Evolutionary conservation across 2,113 vertebrate species (phyloP).

Genomic region (Leiothrix lutea): DNA sequence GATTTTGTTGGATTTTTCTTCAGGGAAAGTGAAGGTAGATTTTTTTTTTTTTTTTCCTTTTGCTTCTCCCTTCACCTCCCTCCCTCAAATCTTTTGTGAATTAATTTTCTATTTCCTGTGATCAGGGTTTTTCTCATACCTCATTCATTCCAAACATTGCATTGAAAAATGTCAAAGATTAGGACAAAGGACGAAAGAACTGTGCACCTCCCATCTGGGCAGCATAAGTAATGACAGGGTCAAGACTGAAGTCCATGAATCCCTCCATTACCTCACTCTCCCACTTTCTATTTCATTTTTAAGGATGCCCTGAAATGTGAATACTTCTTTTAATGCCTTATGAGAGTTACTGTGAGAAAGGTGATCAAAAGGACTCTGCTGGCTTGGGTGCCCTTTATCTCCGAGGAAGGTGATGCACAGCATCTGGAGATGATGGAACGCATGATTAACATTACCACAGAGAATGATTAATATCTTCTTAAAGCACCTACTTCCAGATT

Average conservation of each 20-base stretch:
- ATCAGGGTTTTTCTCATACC: conserved; percentile 14
- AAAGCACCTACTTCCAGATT: conserved; percentile 99
- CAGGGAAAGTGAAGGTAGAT: not conserved
- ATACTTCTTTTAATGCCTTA: conserved; percentile 60
- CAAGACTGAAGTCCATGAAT: conserved; percentile 56
- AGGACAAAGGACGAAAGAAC: conserved; percentile 16
- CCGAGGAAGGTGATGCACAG: conserved; percentile 95
- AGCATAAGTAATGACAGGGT: conserved; percentile 48
- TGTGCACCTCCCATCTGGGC: conserved; percentile 19
- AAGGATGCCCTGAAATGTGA: conserved; percentile 50
- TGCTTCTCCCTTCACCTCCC: not conserved
- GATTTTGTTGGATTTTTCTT: conserved; percentile 34
- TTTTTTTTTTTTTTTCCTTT: not conserved
- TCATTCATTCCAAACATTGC: conserved; percentile 42
- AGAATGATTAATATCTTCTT: conserved; percentile 99
- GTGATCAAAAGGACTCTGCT: conserved; percentile 90
- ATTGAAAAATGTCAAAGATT: conserved; percentile 46
- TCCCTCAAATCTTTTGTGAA: conserved; percentile 17
- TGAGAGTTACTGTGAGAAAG: conserved; percentile 66
- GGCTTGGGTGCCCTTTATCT: conserved; percentile 95
- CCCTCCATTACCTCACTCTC: conserved; percentile 48
- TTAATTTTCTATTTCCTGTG: conserved; percentile 43
- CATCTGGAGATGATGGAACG: conserved; percentile 98
- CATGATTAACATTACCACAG: conserved; percentile 98
- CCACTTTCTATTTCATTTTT: conserved; percentile 51